Conservation (phyloP, 1,140 invertebrate genomes). For the Drosophila nasuta region DNA sequence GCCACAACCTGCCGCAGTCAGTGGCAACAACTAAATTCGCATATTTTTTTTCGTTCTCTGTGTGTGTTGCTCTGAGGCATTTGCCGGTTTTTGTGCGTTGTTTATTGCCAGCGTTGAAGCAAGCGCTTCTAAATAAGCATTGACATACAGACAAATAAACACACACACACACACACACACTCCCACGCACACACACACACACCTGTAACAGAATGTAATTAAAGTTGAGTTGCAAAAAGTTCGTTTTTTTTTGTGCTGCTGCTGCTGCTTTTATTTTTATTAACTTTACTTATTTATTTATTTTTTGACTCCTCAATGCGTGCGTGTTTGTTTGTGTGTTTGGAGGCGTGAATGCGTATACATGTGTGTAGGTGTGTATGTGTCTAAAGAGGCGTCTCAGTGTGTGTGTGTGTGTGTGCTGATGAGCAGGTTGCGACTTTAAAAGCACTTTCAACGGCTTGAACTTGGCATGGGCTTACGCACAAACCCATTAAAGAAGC, state of each 20-base stretch:
- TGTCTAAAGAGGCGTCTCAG: too few relatives aligned
- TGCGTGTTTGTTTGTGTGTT: conserved; percentile 4
- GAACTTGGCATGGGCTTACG: conserved; percentile 74
- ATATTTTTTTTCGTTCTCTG: conserved; percentile 64
- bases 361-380: conserved; percentile 9
- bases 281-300: conserved; percentile 76
- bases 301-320: conserved; percentile 51
- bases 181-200: conserved; percentile 20
- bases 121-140: conserved; percentile 77
- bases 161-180: not conserved
- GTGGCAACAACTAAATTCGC: conserved; percentile 64
- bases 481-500: conserved; percentile 81
- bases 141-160: conserved; percentile 55
- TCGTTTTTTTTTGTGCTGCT: not conserved
- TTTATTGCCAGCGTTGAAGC: conserved; percentile 74
- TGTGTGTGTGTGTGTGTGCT: conserved; percentile 18
- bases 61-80: conserved; percentile 29
- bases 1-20: conserved; percentile 35
- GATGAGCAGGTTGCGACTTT: conserved; percentile 60
- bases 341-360: not conserved
- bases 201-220: conserved; percentile 74
- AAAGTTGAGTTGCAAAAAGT: conserved; percentile 74
- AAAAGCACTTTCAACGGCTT: conserved; percentile 81
- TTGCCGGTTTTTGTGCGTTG: conserved; percentile 50
- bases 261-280: conserved; percentile 74